Evolutionary conservation across 2,797 vertebrate species (phyloP).

Genomic region (Sternotherus odoratus): DNA sequence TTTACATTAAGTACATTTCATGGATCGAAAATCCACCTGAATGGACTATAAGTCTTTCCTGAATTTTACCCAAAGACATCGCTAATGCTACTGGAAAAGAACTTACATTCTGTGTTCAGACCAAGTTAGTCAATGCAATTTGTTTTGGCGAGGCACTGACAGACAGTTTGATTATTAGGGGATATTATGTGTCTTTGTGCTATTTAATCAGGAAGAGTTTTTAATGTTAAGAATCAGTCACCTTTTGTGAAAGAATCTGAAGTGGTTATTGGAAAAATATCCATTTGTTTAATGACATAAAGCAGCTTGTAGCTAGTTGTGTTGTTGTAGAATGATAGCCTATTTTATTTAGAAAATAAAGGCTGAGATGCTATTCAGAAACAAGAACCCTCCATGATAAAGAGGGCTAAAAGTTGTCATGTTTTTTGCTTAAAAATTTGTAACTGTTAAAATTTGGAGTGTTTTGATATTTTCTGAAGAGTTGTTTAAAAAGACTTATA

Average conservation of each 20-base stretch:
- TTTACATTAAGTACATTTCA: slow-evolving; percentile 25
- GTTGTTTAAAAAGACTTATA: not conserved
- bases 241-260: slow-evolving; percentile 19
- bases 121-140: not conserved
- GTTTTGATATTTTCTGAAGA: not conserved
- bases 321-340: not conserved
- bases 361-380: not conserved
- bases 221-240: not conserved
- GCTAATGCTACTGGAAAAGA: slow-evolving; percentile 15
- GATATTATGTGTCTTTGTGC: not conserved
- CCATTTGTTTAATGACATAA: not conserved
- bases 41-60: not conserved
- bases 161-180: not conserved
- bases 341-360: not conserved
- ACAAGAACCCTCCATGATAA: not conserved
- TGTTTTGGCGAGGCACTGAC: not conserved
- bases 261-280: not conserved
- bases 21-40: slow-evolving; percentile 4
- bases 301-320: not conserved
- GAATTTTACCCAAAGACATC: slow-evolving; percentile 17
- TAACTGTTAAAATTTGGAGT: not conserved
- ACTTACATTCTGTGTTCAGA: not conserved
- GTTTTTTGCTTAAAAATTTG: not conserved
- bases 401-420: not conserved
- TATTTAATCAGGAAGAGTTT: not conserved